A percentile compares a stretch with the other conserved stretches of the same genome.
These are phyloP conservation scores for Drosophila vallismaia DNA, from an alignment of 2,888 invertebrate genomes.

Conservation along the genomic window DNA sequence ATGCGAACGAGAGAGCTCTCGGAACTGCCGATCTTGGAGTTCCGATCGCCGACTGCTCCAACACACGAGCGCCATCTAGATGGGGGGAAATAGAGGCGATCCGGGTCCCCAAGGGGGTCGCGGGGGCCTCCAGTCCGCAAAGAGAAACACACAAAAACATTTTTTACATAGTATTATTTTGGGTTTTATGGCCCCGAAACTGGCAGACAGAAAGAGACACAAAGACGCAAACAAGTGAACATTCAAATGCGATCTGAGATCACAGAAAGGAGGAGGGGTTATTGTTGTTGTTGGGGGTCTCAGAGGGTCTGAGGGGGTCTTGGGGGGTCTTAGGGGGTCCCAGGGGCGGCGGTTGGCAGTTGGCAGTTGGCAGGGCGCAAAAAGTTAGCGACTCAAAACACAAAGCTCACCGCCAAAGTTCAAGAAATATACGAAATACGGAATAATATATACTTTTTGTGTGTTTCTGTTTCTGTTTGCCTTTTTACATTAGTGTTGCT, in stretches of 20 bases:
- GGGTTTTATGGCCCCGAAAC: constrained; percentile 61
- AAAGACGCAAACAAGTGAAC: constrained; percentile 57
- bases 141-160: constrained; percentile 67
- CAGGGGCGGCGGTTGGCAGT: constrained; percentile 1
- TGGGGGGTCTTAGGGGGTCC: background rate
- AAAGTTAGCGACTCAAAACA: constrained; percentile 45
- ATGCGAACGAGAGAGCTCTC: constrained; percentile 52
- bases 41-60: constrained; percentile 26
- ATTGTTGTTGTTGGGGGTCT: background rate
- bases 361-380: constrained; percentile 13
- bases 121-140: constrained; percentile 11
- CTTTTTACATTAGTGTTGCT: constrained; percentile 40
- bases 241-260: constrained; percentile 60
- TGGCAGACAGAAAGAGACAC: constrained; percentile 40
- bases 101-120: constrained; percentile 11
- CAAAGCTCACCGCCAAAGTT: constrained; percentile 69
- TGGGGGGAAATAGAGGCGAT: constrained; percentile 2
- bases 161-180: constrained; percentile 76
- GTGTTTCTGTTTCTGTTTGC: constrained; percentile 11
- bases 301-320: background rate
- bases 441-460: too few relatives aligned
- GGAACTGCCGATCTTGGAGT: constrained; percentile 24
- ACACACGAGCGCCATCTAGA: constrained; percentile 18
- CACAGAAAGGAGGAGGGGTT: constrained; percentile 5
- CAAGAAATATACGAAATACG: constrained; percentile 30